Percentiles rank a stretch among this genome's conserved stretches.
These are phyloP conservation scores for Papilio protenor DNA, from an alignment of 2,888 invertebrate genomes.

Conservation along the genomic window DNA sequence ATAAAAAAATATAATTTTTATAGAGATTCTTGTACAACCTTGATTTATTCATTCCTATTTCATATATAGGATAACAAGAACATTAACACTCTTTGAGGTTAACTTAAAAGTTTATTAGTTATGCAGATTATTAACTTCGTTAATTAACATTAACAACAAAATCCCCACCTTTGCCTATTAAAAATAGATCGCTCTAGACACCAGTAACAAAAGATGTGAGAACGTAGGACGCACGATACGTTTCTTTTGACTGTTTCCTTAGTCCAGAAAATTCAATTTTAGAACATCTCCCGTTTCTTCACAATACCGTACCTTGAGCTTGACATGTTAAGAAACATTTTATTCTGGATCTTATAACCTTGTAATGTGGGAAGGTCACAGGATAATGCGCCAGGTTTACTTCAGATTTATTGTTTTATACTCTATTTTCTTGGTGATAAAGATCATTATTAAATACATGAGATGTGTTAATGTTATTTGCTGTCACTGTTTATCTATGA, in stretches of 20 bases:
- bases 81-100: too few species aligned
- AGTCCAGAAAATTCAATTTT: neutral
- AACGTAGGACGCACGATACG: neutral
- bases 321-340: neutral
- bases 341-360: constrained; percentile 17
- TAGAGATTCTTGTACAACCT: too few species aligned
- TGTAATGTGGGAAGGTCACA: constrained; percentile 22
- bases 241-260: neutral
- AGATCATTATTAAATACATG: neutral
- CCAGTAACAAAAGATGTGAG: neutral
- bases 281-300: too few species aligned
- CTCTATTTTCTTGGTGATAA: neutral
- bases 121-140: too few species aligned
- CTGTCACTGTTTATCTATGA: neutral
- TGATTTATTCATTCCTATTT: too few species aligned
- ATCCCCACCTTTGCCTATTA: neutral
- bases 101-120: too few species aligned
- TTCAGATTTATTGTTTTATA: neutral
- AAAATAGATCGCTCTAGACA: neutral
- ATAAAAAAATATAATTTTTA: too few species aligned
- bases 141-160: too few species aligned
- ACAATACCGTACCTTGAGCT: neutral
- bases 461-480: neutral
- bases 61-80: too few species aligned
- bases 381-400: constrained; percentile 1